Evolutionary conservation across 2,888 invertebrate genomes (phyloP).

Genomic region (Sinotaia quadrata): DNA sequence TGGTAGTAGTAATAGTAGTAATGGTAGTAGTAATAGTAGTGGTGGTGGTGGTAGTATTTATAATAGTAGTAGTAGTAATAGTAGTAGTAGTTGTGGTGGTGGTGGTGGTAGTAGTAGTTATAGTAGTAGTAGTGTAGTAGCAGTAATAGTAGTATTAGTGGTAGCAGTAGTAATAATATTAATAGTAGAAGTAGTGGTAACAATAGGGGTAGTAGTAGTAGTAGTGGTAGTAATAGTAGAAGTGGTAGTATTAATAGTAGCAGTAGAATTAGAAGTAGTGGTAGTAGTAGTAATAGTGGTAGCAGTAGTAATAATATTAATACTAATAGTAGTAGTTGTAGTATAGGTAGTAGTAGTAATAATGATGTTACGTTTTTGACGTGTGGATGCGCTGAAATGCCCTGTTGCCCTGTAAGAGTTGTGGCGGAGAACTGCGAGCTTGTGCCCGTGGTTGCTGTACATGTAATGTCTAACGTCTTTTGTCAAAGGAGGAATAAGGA

Average conservation of each 20-base stretch:
- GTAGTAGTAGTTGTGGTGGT: no score
- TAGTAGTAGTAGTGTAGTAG: no score
- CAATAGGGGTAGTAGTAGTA: not conserved
- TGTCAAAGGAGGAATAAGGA: no score
- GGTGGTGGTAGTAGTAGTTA: slow-evolving; percentile 3
- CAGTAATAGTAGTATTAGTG: no score
- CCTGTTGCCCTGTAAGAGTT: no score
- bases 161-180: not conserved
- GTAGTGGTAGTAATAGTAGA: not conserved
- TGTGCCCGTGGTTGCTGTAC: no score
- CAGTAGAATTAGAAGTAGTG: slow-evolving; percentile 6
- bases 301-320: slow-evolving; percentile 11
- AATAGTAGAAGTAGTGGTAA: not conserved
- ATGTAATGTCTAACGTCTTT: no score
- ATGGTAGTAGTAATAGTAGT: not conserved
- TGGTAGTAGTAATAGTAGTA: not conserved
- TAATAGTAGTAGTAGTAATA: no score
- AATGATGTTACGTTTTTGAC: not conserved
- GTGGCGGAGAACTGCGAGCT: no score
- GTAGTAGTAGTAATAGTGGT: slow-evolving; percentile 9
- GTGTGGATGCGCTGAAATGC: no score
- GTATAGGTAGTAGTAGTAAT: slow-evolving; percentile 7
- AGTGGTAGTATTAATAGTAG: slow-evolving; percentile 1
- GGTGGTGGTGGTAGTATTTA: not conserved
- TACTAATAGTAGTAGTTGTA: slow-evolving; percentile 14